Conservation (phyloP, 2,888 invertebrate genomes). For the Caenorhabditis japonica region DNA sequence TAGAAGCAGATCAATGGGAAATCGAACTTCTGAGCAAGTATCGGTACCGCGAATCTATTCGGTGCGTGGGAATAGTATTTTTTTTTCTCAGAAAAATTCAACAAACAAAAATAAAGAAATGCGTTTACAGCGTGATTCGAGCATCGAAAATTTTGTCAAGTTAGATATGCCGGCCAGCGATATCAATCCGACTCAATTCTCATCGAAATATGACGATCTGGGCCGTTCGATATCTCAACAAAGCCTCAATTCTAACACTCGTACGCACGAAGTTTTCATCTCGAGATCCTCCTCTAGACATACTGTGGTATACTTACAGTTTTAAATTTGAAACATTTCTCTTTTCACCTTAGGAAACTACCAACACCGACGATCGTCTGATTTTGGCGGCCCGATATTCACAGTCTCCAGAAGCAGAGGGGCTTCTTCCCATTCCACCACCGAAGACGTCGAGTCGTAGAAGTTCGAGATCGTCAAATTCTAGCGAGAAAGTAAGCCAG, state of each 20-base stretch:
- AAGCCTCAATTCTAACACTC: neutral
- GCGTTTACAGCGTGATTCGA: neutral
- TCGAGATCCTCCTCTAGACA: conserved; percentile 29
- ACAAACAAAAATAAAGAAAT: no score
- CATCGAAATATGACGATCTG: conserved; percentile 6
- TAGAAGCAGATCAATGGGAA: neutral
- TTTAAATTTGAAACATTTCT: neutral
- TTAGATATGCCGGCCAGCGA: neutral
- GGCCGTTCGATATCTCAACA: conserved; percentile 32
- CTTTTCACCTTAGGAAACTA: conserved; percentile 18
- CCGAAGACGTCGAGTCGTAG: neutral
- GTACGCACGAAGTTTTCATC: neutral
- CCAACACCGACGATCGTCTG: conserved; percentile 47
- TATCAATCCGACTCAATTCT: no score
- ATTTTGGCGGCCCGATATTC: conserved; percentile 28
- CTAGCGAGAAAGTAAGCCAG: conserved; percentile 8
- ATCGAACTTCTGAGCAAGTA: neutral
- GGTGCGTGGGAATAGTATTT: no score
- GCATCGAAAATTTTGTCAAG: neutral
- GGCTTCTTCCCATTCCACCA: conserved; percentile 5
- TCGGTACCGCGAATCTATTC: neutral
- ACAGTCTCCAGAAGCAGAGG: conserved; percentile 43
- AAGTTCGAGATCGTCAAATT: conserved; percentile 10
- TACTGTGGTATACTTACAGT: conserved; percentile 1
- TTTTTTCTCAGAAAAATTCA: no score